A percentile compares a stretch with the other conserved stretches of the same genome.
Evolutionary conservation across 2,888 invertebrate species (phyloP).

Genomic region (Phortica okadai): DNA sequence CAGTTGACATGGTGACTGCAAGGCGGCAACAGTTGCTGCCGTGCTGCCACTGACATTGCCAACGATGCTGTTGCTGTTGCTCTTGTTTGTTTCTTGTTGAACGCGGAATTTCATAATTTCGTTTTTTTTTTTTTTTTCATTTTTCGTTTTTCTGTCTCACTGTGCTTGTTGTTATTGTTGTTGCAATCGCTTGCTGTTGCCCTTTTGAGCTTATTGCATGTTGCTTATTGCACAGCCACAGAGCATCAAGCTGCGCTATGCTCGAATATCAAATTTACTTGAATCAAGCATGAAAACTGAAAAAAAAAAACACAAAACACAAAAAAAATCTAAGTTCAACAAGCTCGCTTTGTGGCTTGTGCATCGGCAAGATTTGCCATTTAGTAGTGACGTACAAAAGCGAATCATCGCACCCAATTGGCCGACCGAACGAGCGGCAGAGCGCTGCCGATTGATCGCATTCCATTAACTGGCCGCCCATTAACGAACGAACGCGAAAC

Average conservation of each 20-base stretch:
- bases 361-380: neutral
- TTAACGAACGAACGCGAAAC: slow-evolving; percentile 12
- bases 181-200: slow-evolving; percentile 40
- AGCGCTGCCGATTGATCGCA: slow-evolving; percentile 7
- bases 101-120: slow-evolving; percentile 56
- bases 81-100: slow-evolving; percentile 3
- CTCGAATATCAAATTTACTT: neutral
- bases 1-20: slow-evolving; percentile 22
- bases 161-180: slow-evolving; percentile 31
- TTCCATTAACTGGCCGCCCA: slow-evolving; percentile 8
- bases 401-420: slow-evolving; percentile 15
- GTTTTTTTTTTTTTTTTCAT: slow-evolving; percentile 46
- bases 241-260: neutral
- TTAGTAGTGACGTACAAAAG: neutral
- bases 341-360: slow-evolving; percentile 39
- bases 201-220: slow-evolving; percentile 51
- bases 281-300: neutral
- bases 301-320: slow-evolving; percentile 28
- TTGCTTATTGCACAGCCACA: neutral
- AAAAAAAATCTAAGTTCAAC: slow-evolving; percentile 44
- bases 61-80: slow-evolving; percentile 8
- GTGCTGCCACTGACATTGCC: neutral
- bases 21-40: slow-evolving; percentile 6
- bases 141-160: slow-evolving; percentile 40
- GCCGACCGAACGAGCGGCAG: neutral